phyloP scores from a whole-genome alignment of 2,888 invertebrate genomes.

The Dysmachus trigonus region DNA sequence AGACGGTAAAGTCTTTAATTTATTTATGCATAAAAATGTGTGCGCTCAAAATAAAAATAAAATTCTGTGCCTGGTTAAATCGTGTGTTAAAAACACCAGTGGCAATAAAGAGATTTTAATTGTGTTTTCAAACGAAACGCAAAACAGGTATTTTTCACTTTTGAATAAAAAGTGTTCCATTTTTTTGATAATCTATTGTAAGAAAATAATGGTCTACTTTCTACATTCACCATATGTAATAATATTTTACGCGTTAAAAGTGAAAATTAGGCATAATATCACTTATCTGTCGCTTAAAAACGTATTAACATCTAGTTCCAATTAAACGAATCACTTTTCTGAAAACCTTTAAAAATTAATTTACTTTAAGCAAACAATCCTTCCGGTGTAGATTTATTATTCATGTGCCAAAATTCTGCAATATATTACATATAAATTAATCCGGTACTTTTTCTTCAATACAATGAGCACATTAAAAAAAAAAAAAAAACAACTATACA shows the following conservation, averaged over 20 bases:
- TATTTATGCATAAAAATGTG: too few relatives aligned
- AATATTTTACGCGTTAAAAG: neutral
- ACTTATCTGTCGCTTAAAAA: neutral
- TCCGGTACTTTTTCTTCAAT: neutral
- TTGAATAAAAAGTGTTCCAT: neutral
- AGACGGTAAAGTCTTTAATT: neutral
- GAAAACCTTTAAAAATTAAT: neutral
- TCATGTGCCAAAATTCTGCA: neutral
- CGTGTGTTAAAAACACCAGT: neutral
- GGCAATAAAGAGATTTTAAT: neutral
- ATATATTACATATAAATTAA: neutral
- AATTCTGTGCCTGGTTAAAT: neutral
- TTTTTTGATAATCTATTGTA: too few relatives aligned
- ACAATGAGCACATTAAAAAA: neutral
- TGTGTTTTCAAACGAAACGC: neutral
- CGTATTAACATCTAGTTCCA: neutral
- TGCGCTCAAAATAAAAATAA: neutral
- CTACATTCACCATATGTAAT: too few relatives aligned
- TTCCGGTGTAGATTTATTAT: neutral
- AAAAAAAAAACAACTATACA: neutral
- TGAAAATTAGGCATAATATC: neutral
- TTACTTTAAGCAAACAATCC: neutral
- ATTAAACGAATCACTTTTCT: neutral
- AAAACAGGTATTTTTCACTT: neutral
- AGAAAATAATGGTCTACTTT: too few relatives aligned